phyloP scores from a whole-genome alignment of 2,888 invertebrate species.

The Helleia helle region DNA sequence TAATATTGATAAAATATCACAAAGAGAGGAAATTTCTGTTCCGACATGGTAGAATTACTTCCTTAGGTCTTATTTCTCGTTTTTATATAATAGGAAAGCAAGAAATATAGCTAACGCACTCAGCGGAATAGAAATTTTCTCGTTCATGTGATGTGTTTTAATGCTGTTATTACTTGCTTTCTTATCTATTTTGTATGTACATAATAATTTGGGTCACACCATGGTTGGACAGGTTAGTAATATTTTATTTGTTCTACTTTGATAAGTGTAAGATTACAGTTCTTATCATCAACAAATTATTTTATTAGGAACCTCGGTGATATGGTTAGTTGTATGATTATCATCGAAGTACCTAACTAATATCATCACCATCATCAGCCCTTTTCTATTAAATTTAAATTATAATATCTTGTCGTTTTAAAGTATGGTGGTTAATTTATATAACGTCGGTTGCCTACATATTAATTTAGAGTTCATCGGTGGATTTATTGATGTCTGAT shows the following conservation, averaged over 20 bases:
- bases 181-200: conserved; percentile 55
- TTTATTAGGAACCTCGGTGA: too few species aligned
- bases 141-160: conserved; percentile 53
- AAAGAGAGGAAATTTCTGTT: conserved; percentile 71
- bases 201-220: conserved; percentile 45
- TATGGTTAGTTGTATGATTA: too few species aligned
- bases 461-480: too few species aligned
- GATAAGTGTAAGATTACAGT: conserved; percentile 32
- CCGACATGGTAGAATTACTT: conserved; percentile 57
- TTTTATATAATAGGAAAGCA: conserved; percentile 53
- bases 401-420: too few species aligned
- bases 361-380: too few species aligned
- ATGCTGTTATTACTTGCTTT: conserved; percentile 64
- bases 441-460: too few species aligned
- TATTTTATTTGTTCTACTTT: conserved; percentile 44
- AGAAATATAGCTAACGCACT: conserved; percentile 38
- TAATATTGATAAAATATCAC: conserved; percentile 30
- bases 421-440: too few species aligned
- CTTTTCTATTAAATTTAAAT: too few species aligned
- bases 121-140: conserved; percentile 73
- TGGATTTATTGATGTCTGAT: too few species aligned
- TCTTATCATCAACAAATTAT: conserved; percentile 13
- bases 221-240: conserved; percentile 44
- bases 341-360: too few species aligned
- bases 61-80: conserved; percentile 27